Base-by-base conservation (phyloP, 2,797 vertebrate species). In the Cuculus canorus region DNA sequence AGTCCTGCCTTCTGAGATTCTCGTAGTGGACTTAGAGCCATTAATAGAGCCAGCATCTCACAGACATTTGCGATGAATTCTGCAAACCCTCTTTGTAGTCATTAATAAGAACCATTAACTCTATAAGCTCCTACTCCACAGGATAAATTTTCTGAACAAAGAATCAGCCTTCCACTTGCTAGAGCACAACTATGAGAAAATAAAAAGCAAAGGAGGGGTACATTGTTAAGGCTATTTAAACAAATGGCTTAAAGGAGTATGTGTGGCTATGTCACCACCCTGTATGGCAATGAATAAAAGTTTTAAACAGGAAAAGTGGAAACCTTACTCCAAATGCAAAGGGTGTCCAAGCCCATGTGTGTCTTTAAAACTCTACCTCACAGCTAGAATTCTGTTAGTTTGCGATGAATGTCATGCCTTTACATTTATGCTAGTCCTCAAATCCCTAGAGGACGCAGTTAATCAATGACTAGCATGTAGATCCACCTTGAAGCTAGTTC, bases 401-500 rank as follows among this genome's bases (percentile, higher is more conserved):
- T 86, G 89, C 54, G 91, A 33, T 8, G 21, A 92, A 82, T 24
- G 14, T 64, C 76, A 91, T 69, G 54, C 45, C 82, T 85, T 96
- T 78, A 37, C 33, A 80, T 81, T 90, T 69, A 15, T 59, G 68
- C n/a, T 75, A 52, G 43, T 83, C 86, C 56, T 90, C 47, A 32
- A 28, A 85, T 64, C 28, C 76, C 47, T 48, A 48, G 88, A 92
- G 57, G 82, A 82, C 61, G 60, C 10, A 35, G 60, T 39, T 89
- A 89, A 95, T 75, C 86, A 87, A 54, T 92, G 92, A 93, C 70
- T 61, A 95, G 47, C 86, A 48, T 12, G 12, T 63, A 60, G 59
- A 63, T 88, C 87, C 97, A 70, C 93, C 91, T 85, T 77, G 57
- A 88, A 95, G 94, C 9, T 6, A 96, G 0, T 53, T 56, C 47